Evolutionary conservation across 2,888 invertebrate genomes (phyloP), one percentile per base, ranked within the genome.

Genomic region (Minunthozetes semirufus): DNA sequence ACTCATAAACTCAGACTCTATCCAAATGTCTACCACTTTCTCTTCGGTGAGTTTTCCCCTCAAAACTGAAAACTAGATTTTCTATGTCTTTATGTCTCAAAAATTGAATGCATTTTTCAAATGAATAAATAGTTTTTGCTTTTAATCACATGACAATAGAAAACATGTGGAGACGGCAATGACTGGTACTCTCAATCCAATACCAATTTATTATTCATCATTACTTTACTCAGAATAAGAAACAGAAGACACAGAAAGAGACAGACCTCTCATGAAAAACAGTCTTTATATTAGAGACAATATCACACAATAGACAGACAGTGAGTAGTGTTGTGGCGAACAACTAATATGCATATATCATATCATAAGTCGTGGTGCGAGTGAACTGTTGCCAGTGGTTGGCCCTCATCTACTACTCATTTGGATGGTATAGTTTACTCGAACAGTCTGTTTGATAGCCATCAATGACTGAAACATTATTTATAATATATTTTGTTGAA

Each of bases 191-290:
- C 42, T 70, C 70, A 70, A 70, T 70, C 22, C 25, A 46, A 70
- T 70, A 70, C 46, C 48, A 70, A 70, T 70, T 70, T 70, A 70
- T 70, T 70, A 70, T 70, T 70, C 70, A 68, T 68, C 68, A 70
- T 70, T 70, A 46, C 13, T n/a, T 70, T 70, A 46, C 13, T n/a
- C 27, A 70, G 15, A 42, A 1, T 27, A 56, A 22, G 19, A 33
- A 17, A 22, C 42, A 42, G n/a, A n/a, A n/a, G n/a, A n/a, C n/a
- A 42, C 33, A 66, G 19, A 63, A 33, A 66, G 33, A 33, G 13
- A 15, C 8, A 33, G 13, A 38, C 15, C 33, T n/a, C 33, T 63
- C 38, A 27, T 33, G 33, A 33, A 33, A 33, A 27, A 27, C 59
- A 59, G 3, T 59, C 59, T 59, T 59, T 59, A 27, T 27, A 59